Evolutionary conservation across 2,797 vertebrate species (phyloP), one percentile per base, ranked within the genome.

Genomic region (Chelon auratus): DNA sequence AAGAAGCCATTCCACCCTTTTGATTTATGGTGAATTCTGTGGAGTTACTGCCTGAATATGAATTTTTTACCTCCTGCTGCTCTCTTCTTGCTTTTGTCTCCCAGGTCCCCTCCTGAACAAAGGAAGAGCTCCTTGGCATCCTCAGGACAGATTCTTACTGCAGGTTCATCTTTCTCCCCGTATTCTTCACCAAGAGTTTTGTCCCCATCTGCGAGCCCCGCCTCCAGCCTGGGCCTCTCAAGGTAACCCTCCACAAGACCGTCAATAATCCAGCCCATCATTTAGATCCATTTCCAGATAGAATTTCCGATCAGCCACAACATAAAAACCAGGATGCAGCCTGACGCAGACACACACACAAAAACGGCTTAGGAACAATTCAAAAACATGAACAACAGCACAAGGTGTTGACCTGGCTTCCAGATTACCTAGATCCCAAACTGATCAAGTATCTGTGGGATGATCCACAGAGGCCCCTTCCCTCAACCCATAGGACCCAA

Each of bases 131-230:
- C 72, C 18, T 63, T 89, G 65, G 78, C 79, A 33, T 85, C 10
- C 86, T 88, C 75, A 43, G 78, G 72, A 54, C 83, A 93, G 64
- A 89, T 93, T 61, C 95, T 94, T 82, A 91, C 93, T 40, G 95
- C 93, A 75, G 94, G 91, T 10, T 92, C 93, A 14, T 96, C 96
- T 26, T 87, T 93, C 61, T 97, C 96, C 0, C 95, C 95, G 0
- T 91, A 94, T 0, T 78, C 79, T 7, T 98, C 97, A 40, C 96
- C 98, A 0, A 94, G 94, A 82, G 86, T 93, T 89, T 91, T 96
- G 91, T 98, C 97, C 87, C 96, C 94, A 7, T 94, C 95, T 82
- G 94, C 95, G 80, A 99, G 97, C 82, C 96, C 97, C 68, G 90
- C 94, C 78, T 98, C 97, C 92, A 98, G 96, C 91, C 93, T 95